Conservation (phyloP, 2,797 vertebrate species). For the Garrulus glandarius region DNA sequence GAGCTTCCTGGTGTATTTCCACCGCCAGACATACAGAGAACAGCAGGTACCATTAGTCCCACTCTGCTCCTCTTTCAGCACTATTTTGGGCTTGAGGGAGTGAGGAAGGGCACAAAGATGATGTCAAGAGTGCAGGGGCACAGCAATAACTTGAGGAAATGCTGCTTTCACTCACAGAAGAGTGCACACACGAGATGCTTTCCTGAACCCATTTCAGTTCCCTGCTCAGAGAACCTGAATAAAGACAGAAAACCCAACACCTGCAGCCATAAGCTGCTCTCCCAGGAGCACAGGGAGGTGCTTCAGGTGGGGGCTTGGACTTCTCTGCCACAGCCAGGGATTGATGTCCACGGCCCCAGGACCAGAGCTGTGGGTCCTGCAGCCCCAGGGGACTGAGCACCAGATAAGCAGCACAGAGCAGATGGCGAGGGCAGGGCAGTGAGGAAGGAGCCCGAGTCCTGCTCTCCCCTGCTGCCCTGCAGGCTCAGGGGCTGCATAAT, state of each 20-base stretch:
- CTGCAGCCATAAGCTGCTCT: neutral
- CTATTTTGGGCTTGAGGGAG: neutral
- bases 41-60: neutral
- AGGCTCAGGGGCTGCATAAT: slow-evolving; percentile 40
- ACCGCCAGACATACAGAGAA: neutral
- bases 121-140: neutral
- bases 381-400: neutral
- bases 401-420: neutral
- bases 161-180: neutral
- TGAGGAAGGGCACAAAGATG: neutral
- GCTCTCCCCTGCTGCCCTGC: slow-evolving; percentile 13
- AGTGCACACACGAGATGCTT: neutral
- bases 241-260: neutral
- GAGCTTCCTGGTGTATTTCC: neutral
- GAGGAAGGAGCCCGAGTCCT: neutral
- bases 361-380: neutral
- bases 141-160: neutral
- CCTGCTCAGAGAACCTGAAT: neutral
- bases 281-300: neutral
- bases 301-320: neutral
- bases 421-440: slow-evolving; percentile 34
- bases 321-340: neutral
- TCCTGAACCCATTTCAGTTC: neutral
- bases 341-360: accelerated
- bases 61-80: neutral